A percentile compares a stretch with the other conserved stretches of the same genome.
These are phyloP conservation scores for Stenoptilia bipunctidactyla DNA, from an alignment of 2,888 invertebrate species.

Conservation along the genomic window DNA sequence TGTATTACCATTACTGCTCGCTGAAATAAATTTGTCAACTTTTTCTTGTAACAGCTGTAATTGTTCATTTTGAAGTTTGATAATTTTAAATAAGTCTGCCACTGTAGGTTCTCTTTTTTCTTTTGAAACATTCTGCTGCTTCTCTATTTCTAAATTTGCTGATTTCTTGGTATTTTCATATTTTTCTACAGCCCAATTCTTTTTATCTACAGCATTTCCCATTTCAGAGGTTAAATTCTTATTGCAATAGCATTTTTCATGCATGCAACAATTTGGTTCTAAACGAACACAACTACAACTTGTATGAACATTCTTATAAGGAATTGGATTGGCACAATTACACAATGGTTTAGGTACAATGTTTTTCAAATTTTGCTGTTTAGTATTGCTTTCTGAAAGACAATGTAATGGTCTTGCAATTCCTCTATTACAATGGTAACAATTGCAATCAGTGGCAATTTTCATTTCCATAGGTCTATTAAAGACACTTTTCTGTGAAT, in stretches of 20 bases:
- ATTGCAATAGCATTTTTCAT: conserved; percentile 20
- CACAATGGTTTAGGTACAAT: too few relatives aligned
- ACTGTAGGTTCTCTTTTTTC: conserved; percentile 67
- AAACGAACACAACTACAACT: neutral
- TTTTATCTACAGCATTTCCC: conserved; percentile 42
- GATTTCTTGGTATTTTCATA: conserved; percentile 35
- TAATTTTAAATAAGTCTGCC: conserved; percentile 73
- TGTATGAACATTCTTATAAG: too few relatives aligned
- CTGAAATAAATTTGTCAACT: conserved; percentile 67
- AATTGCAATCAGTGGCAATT: conserved; percentile 24
- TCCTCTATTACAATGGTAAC: conserved; percentile 36
- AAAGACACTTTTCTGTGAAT: neutral
- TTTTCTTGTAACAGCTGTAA: conserved; percentile 74
- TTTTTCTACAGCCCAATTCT: conserved; percentile 45
- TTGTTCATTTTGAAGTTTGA: conserved; percentile 77
- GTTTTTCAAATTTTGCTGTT: too few relatives aligned
- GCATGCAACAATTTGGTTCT: conserved; percentile 7
- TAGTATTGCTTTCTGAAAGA: neutral
- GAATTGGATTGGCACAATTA: neutral
- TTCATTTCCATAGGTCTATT: too few relatives aligned
- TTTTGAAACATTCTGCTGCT: conserved; percentile 33
- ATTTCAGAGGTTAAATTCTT: conserved; percentile 13
- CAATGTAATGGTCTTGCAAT: conserved; percentile 7
- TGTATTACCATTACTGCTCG: conserved; percentile 19
- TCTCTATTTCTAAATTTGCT: conserved; percentile 34